These are phyloP conservation scores for Tetropium fuscum DNA, from an alignment of 2,888 invertebrate species.

Conservation along the genomic window DNA sequence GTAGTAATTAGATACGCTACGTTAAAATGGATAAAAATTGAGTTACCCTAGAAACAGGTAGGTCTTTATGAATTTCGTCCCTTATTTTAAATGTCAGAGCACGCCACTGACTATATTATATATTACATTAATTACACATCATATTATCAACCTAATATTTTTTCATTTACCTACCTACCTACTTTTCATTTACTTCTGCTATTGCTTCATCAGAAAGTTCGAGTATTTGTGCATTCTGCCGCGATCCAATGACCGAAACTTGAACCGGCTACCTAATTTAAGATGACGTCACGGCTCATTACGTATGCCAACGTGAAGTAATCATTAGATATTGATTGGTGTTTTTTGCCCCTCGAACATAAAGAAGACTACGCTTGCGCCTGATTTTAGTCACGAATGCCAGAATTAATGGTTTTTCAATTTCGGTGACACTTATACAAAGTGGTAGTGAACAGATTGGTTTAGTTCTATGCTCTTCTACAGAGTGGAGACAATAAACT, in stretches of 20 bases:
- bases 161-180: too few relatives aligned
- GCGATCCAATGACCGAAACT: constrained; percentile 26
- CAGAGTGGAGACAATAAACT: constrained; percentile 21
- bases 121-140: too few relatives aligned
- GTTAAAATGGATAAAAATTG: too few relatives aligned
- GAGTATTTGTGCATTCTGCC: constrained; percentile 31
- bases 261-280: constrained; percentile 54
- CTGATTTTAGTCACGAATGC: constrained; percentile 56
- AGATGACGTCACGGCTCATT: constrained; percentile 65
- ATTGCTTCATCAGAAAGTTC: too few relatives aligned
- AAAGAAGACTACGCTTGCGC: constrained; percentile 56
- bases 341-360: constrained; percentile 60
- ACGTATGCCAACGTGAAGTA: constrained; percentile 64
- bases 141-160: too few relatives aligned
- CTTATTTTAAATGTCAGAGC: too few relatives aligned
- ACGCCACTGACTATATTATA: too few relatives aligned
- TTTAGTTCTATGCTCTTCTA: constrained; percentile 43
- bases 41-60: too few relatives aligned
- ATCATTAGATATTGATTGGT: constrained; percentile 66
- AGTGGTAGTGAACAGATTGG: constrained; percentile 49
- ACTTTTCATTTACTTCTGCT: too few relatives aligned
- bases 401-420: constrained; percentile 64
- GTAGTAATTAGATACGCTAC: too few relatives aligned
- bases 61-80: too few relatives aligned
- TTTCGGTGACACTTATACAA: constrained; percentile 61